Conservation (phyloP, 1,140 invertebrate genomes). For the Solenopsis invicta region DNA sequence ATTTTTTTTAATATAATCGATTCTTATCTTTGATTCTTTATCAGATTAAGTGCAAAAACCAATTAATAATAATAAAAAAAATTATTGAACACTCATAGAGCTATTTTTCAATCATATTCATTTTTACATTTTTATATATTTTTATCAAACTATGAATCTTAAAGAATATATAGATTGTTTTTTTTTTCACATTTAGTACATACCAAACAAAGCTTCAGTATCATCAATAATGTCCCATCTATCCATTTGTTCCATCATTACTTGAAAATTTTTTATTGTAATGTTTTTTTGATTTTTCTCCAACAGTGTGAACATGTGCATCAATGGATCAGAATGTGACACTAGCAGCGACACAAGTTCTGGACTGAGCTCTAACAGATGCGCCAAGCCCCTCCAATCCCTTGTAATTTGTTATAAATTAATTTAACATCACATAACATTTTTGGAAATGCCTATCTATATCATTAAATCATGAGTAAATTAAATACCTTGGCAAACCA, state of each 20-base stretch:
- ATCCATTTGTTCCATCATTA: slow-evolving; percentile 88
- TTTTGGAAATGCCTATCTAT: slow-evolving; percentile 25
- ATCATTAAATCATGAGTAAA: not conserved
- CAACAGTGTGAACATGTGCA: slow-evolving; percentile 87
- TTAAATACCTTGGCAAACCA: slow-evolving; percentile 87
- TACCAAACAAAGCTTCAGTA: slow-evolving; percentile 87
- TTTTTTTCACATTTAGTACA: slow-evolving; percentile 65
- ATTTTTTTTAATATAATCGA: no score
- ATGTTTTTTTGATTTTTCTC: slow-evolving; percentile 81
- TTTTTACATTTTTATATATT: slow-evolving; percentile 2
- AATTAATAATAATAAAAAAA: no score
- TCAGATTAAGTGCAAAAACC: no score
- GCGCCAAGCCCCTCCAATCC: slow-evolving; percentile 91
- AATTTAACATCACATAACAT: slow-evolving; percentile 1
- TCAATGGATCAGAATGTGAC: slow-evolving; percentile 86
- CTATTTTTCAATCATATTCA: no score
- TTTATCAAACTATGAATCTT: not conserved
- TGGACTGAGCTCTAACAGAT: slow-evolving; percentile 86
- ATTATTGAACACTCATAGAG: no score
- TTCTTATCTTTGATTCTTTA: no score
- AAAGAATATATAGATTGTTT: slow-evolving; percentile 10
- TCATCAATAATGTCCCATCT: slow-evolving; percentile 91
- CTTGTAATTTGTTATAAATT: slow-evolving; percentile 81
- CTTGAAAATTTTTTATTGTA: slow-evolving; percentile 87
- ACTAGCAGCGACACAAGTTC: slow-evolving; percentile 86